Evolutionary conservation across 1,140 invertebrate species (phyloP).

Genomic region (Drosophila micromelanica): DNA sequence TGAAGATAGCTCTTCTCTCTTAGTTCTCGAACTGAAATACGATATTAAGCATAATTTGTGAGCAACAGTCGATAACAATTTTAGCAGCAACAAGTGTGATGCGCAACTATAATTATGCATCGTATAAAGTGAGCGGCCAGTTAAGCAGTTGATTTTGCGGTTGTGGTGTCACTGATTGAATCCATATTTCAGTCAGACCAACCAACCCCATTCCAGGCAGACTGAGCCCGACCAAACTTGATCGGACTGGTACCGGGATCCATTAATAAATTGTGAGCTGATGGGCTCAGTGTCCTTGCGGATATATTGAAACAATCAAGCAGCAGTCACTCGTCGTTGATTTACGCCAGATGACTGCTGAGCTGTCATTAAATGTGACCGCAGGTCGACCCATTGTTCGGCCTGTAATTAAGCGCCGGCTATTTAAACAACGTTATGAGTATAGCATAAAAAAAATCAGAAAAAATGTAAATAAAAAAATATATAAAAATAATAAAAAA

Average conservation of each 20-base stretch:
- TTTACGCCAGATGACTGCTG: constrained; percentile 37
- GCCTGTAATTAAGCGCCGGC: constrained; percentile 63
- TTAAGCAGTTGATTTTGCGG: constrained; percentile 63
- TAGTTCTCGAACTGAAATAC: neutral
- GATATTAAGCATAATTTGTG: constrained; percentile 14
- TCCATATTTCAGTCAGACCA: constrained; percentile 28
- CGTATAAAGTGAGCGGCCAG: constrained; percentile 20
- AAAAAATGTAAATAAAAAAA: neutral
- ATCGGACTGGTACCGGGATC: constrained; percentile 1
- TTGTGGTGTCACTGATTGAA: constrained; percentile 65
- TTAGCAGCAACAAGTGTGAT: neutral
- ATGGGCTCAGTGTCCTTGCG: constrained; percentile 48
- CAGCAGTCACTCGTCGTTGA: constrained; percentile 29
- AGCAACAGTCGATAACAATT: neutral
- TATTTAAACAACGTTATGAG: constrained; percentile 45
- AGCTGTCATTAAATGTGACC: constrained; percentile 72
- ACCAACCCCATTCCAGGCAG: neutral
- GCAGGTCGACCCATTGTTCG: constrained; percentile 54
- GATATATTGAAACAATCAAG: constrained; percentile 14
- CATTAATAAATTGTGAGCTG: constrained; percentile 67
- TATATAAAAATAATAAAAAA: neutral
- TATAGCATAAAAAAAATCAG: constrained; percentile 7
- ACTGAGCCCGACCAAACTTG: neutral
- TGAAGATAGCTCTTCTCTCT: neutral
- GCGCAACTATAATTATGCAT: constrained; percentile 18